A percentile compares a stretch with the other conserved stretches of the same genome.
These are phyloP conservation scores for Bicyclus anynana DNA, from an alignment of 1,140 invertebrate species.

Conservation along the genomic window DNA sequence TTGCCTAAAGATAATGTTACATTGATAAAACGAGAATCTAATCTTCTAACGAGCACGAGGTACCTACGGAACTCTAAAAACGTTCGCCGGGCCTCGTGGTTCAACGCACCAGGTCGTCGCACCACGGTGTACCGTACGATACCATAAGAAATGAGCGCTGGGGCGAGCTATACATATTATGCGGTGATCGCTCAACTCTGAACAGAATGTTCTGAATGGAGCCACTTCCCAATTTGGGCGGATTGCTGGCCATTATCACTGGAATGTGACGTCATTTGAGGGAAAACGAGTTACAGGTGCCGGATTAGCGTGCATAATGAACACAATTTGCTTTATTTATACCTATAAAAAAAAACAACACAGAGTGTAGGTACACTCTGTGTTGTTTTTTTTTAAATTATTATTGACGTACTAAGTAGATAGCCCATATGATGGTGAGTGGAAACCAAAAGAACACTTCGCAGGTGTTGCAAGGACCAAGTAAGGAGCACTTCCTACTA, in stretches of 20 bases:
- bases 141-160: slow-evolving; percentile 60
- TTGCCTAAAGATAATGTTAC: too few species aligned
- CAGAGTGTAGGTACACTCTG: too few species aligned
- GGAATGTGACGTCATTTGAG: slow-evolving; percentile 57
- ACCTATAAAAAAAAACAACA: too few species aligned
- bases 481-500: too few species aligned
- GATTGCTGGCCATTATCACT: slow-evolving; percentile 43
- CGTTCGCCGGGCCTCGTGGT: slow-evolving; percentile 52
- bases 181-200: slow-evolving; percentile 29
- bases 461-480: too few species aligned
- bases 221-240: slow-evolving; percentile 40
- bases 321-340: background rate
- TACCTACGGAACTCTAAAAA: slow-evolving; percentile 30
- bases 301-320: slow-evolving; percentile 22
- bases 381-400: too few species aligned
- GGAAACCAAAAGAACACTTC: too few species aligned
- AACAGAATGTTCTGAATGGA: slow-evolving; percentile 36
- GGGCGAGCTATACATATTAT: slow-evolving; percentile 46
- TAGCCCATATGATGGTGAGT: too few species aligned
- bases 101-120: slow-evolving; percentile 69
- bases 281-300: slow-evolving; percentile 65
- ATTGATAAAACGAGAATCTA: too few species aligned
- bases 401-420: too few species aligned
- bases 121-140: slow-evolving; percentile 64
- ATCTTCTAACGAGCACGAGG: too few species aligned